Conservation (phyloP, 1,140 invertebrate genomes). For the Rhopalosiphum maidis region DNA sequence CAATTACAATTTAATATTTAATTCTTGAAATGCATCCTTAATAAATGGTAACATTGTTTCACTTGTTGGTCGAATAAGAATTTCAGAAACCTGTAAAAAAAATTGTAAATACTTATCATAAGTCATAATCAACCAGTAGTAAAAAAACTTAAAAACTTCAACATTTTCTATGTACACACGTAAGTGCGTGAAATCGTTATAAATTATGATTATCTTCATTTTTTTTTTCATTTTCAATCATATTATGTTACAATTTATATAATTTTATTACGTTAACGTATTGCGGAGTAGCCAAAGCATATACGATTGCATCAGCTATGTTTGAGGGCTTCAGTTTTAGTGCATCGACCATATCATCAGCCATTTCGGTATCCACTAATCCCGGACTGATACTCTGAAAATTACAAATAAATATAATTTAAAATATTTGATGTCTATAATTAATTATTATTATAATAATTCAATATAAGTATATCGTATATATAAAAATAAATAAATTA, state of each 20-base stretch:
- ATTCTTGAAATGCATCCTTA: not conserved
- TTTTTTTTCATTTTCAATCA: not conserved
- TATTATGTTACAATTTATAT: not conserved
- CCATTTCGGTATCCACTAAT: slow-evolving; percentile 18
- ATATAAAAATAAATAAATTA: not conserved
- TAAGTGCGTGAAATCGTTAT: not conserved
- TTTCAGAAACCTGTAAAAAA: not conserved
- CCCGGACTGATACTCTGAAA: slow-evolving; percentile 25
- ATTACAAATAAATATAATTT: not conserved
- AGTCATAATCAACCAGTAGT: not conserved
- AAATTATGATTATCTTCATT: not conserved
- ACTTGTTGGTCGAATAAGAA: not conserved
- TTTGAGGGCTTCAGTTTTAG: not conserved
- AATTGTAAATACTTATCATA: not conserved
- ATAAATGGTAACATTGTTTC: slow-evolving; percentile 9
- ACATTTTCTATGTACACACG: not conserved
- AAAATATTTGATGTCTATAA: not conserved
- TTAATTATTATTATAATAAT: not conserved
- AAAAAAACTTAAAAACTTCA: not conserved
- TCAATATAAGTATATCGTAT: too few relatives aligned
- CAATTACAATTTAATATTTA: not conserved
- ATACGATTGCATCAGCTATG: slow-evolving; percentile 20
- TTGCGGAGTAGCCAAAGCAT: not conserved
- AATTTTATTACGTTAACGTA: not conserved
- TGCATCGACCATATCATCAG: not conserved